These are phyloP conservation scores for Pseudomyrmex cubaensis DNA, from an alignment of 1,140 invertebrate genomes.

Conservation along the genomic window DNA sequence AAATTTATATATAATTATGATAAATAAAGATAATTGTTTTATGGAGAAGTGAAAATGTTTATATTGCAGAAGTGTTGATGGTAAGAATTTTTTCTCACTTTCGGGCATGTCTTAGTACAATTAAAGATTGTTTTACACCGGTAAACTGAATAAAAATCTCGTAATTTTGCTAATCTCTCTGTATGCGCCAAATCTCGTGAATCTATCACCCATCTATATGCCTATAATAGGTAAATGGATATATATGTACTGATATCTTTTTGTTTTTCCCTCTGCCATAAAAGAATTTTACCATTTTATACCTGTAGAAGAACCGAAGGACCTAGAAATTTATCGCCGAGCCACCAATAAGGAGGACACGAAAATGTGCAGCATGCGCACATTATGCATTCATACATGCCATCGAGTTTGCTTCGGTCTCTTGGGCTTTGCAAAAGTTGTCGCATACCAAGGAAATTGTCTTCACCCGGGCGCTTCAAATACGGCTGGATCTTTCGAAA, in stretches of 20 bases:
- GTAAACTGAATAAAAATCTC: conserved; percentile 90
- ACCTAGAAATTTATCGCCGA: conserved; percentile 89
- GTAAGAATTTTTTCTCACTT: conserved; percentile 84
- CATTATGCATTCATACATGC: conserved; percentile 92
- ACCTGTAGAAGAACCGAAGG: conserved; percentile 89
- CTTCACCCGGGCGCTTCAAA: conserved; percentile 90
- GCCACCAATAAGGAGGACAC: conserved; percentile 92
- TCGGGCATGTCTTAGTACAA: conserved; percentile 92
- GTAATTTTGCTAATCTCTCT: conserved; percentile 88
- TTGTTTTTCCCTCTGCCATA: neutral
- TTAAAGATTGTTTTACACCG: conserved; percentile 94
- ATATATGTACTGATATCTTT: neutral
- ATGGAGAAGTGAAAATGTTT: neutral
- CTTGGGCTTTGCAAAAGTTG: conserved; percentile 89
- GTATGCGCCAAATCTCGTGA: conserved; percentile 89
- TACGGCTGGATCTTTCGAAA: conserved; percentile 95
- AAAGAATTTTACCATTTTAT: conserved; percentile 16
- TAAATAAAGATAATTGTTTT: neutral
- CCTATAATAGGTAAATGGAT: conserved; percentile 69
- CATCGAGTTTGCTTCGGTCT: conserved; percentile 91
- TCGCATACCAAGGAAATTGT: conserved; percentile 84
- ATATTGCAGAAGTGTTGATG: neutral
- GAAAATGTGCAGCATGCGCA: conserved; percentile 90
- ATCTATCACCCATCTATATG: conserved; percentile 91
- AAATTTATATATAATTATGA: no score